Evolutionary conservation across 1,140 invertebrate genomes (phyloP).

Genomic region (Telenomus remus): DNA sequence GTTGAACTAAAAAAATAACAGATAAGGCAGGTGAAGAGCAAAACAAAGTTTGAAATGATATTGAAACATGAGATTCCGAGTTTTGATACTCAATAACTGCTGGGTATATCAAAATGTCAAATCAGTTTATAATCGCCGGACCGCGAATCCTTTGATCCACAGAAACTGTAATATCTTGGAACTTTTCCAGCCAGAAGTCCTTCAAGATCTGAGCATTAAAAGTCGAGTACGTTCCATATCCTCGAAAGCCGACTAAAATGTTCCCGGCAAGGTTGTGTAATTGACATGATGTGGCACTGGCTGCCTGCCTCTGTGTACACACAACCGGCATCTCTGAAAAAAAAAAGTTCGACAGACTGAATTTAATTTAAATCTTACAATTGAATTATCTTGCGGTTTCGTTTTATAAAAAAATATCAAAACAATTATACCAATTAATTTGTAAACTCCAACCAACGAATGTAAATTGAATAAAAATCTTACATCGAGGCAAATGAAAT

Average conservation of each 20-base stretch:
- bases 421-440: too few species aligned
- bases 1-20: too few species aligned
- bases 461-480: too few species aligned
- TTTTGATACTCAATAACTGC: too few species aligned
- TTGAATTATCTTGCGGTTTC: too few species aligned
- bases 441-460: too few species aligned
- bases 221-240: conserved; percentile 45
- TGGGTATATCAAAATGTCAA: conserved; percentile 32
- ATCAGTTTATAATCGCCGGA: conserved; percentile 45
- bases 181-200: conserved; percentile 54
- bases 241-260: conserved; percentile 35
- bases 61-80: neutral
- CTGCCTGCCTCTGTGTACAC: neutral
- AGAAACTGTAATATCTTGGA: conserved; percentile 55
- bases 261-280: conserved; percentile 37
- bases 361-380: too few species aligned
- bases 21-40: too few species aligned
- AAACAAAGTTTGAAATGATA: conserved; percentile 5
- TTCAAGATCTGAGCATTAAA: conserved; percentile 52
- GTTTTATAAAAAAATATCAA: too few species aligned
- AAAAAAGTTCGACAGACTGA: too few species aligned
- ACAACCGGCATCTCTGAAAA: too few species aligned
- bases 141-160: conserved; percentile 48
- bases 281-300: conserved; percentile 40
- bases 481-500: neutral